phyloP scores from a whole-genome alignment of 2,888 invertebrate species.

The Endotricha flammealis region DNA sequence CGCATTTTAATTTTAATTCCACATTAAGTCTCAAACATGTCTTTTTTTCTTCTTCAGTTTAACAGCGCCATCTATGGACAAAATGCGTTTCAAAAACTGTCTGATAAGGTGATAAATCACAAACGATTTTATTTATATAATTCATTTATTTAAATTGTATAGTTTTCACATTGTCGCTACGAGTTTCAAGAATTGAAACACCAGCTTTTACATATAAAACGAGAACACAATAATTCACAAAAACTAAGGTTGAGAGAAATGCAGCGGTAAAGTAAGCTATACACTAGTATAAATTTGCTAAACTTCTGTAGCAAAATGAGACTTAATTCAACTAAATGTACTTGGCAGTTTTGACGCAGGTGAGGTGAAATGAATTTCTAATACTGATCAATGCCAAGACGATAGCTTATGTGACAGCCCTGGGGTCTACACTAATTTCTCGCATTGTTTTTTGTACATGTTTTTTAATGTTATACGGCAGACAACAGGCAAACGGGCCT shows the following conservation, averaged over 20 bases:
- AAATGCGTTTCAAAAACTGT: too few species aligned
- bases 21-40: too few species aligned
- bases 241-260: conserved; percentile 71
- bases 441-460: too few species aligned
- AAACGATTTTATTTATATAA: conserved; percentile 62
- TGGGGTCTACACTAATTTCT: too few species aligned
- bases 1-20: too few species aligned
- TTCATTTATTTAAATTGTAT: conserved; percentile 77
- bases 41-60: too few species aligned
- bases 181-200: conserved; percentile 66
- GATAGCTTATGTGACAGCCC: conserved; percentile 32
- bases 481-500: too few species aligned
- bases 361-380: conserved; percentile 36
- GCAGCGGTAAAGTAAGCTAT: conserved; percentile 66
- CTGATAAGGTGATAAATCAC: conserved; percentile 21
- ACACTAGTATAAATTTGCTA: conserved; percentile 47
- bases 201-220: conserved; percentile 71
- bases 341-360: conserved; percentile 42
- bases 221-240: conserved; percentile 72
- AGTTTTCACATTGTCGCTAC: conserved; percentile 75
- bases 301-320: conserved; percentile 32
- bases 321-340: conserved; percentile 39
- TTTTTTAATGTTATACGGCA: too few species aligned
- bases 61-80: too few species aligned
- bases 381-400: conserved; percentile 69